phyloP scores from a whole-genome alignment of 2,888 invertebrate species.

The Nymphalis polychloros region DNA sequence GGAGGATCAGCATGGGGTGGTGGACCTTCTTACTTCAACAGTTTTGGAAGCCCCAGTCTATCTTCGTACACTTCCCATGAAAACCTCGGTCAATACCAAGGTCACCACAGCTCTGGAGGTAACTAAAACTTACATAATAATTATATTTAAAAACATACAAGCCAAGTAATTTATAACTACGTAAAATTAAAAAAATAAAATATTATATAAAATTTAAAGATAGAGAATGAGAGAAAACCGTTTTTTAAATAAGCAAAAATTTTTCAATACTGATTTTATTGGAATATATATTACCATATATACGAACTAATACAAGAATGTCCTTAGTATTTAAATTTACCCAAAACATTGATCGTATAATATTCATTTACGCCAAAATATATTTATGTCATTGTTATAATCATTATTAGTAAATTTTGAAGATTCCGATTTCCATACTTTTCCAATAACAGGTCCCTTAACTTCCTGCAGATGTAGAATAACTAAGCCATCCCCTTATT shows the following conservation, averaged over 20 bases:
- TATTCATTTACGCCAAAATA: too few species aligned
- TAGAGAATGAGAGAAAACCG: too few species aligned
- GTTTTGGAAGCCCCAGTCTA: constrained; percentile 54
- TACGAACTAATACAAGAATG: too few species aligned
- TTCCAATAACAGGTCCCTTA: constrained; percentile 55
- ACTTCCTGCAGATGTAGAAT: constrained; percentile 64
- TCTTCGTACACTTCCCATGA: constrained; percentile 62
- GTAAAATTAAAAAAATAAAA: too few species aligned
- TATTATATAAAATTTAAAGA: too few species aligned
- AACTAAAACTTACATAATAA: constrained; percentile 35
- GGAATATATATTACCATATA: too few species aligned
- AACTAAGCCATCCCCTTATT: constrained; percentile 52
- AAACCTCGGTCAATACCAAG: constrained; percentile 56
- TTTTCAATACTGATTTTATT: too few species aligned
- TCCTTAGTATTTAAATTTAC: too few species aligned
- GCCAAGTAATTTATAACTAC: background rate
- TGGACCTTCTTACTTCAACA: constrained; percentile 53
- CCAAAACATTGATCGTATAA: too few species aligned
- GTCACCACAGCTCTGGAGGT: constrained; percentile 64
- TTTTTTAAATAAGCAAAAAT: too few species aligned
- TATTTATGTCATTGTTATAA: too few species aligned
- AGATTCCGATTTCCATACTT: constrained; percentile 42
- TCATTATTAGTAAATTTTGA: background rate
- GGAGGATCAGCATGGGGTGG: constrained; percentile 76
- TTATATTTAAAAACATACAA: constrained; percentile 8